A percentile compares a stretch with the other conserved stretches of the same genome.
Evolutionary conservation across 2,797 vertebrate species (phyloP).

Genomic region (Astyanax mexicanus): DNA sequence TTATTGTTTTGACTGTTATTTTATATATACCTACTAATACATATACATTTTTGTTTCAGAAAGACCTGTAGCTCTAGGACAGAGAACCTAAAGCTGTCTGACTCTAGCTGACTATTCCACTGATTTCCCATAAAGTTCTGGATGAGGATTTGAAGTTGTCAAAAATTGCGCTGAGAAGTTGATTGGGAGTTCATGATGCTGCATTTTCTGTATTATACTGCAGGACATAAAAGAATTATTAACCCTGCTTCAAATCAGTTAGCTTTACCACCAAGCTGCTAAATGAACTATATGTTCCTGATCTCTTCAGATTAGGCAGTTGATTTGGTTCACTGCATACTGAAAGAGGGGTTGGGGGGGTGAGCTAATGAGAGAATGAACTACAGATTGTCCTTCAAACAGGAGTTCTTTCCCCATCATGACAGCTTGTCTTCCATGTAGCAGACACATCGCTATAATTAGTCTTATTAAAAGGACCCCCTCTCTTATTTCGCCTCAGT

Average conservation of each 20-base stretch:
- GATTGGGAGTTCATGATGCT: constrained; percentile 42
- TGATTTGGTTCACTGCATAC: constrained; percentile 35
- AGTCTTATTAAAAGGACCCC: constrained; percentile 41
- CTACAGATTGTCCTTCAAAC: constrained; percentile 42
- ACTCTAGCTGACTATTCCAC: constrained; percentile 35
- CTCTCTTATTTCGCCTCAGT: constrained; percentile 1
- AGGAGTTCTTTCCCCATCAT: constrained; percentile 37
- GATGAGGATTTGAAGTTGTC: constrained; percentile 21
- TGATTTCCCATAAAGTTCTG: constrained; percentile 23
- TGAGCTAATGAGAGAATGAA: constrained; percentile 41
- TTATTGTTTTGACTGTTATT: not conserved
- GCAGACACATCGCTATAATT: constrained; percentile 42
- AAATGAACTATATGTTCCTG: constrained; percentile 41
- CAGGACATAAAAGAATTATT: constrained; percentile 33
- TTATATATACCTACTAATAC: too few relatives aligned
- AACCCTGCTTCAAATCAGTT: constrained; percentile 33
- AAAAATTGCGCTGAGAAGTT: constrained; percentile 51
- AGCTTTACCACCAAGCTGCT: constrained; percentile 33
- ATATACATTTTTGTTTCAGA: not conserved
- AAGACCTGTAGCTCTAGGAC: not conserved
- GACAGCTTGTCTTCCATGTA: constrained; percentile 45
- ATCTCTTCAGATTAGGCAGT: constrained; percentile 23
- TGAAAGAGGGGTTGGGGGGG: too few relatives aligned
- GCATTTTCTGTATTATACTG: constrained; percentile 29
- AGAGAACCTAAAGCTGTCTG: constrained; percentile 22